Base-by-base conservation (phyloP, 2,113 vertebrate genomes). In the Choloepus hoffmanni region DNA sequence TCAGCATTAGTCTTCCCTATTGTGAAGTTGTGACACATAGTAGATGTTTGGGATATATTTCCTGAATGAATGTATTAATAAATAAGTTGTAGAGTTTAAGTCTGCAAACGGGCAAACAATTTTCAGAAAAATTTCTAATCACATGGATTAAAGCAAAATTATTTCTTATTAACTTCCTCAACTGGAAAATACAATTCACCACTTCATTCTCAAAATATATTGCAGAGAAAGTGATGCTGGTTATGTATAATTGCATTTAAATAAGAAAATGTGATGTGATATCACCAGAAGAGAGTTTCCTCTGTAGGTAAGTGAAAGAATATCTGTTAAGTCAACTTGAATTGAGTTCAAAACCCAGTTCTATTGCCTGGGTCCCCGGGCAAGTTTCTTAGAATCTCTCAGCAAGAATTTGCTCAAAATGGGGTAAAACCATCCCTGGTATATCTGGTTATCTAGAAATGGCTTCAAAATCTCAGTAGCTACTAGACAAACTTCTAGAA, bases 101-200 rank as follows among this genome's bases (percentile, higher is more conserved):
- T 14, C 10, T 70, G 33, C 28, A 77, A 82, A 36, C 15, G 77
- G 63, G 13, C 15, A 94, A 87, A 70, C 87, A 63, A 8, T 5
- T 83, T 89, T 92, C 40, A 85, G 65, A 70, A 85, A 79, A 94
- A 62, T 24, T 58, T 95, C 43, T 76, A 65, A 74, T 28, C 14
- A 9, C 50, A 92, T 86, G 28, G 7, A 72, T 18, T 70, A 16
- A 96, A 89, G 18, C 26, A 73, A 92, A 91, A 83, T 30, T 53
- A 36, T 89, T 92, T 95, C 40, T 78, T 21, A 45, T 70, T 94
- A 96, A 68, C 11, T 70, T 33, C 60, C 55, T 74, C 28, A 53
- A 11, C 89, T 92, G 18, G 45, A 91, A 92, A 92, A 89, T 60
- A 9, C 9, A 93, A 74, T 91, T 93, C 30, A 36, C 1, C 1